Conservation (phyloP, 2,888 invertebrate genomes). For the Coremacera marginata region DNA sequence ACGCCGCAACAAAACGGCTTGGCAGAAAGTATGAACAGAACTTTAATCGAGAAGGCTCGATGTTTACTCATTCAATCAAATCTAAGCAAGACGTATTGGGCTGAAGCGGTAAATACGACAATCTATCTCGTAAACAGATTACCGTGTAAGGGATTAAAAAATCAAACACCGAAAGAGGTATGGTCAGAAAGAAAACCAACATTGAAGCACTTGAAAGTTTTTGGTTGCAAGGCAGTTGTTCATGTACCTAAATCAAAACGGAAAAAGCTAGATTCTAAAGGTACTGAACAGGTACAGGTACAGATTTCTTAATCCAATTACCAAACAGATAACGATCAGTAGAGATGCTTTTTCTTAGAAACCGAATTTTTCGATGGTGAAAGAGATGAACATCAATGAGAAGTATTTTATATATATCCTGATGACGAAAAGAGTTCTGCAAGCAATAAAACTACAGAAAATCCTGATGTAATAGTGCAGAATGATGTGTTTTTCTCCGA, state of each 20-base stretch:
- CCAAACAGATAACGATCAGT: neutral
- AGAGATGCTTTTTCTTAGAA: too few relatives aligned
- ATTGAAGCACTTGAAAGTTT: neutral
- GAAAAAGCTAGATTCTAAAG: conserved; percentile 36
- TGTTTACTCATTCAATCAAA: conserved; percentile 37
- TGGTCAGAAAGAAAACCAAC: neutral
- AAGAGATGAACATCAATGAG: neutral
- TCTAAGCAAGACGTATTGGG: conserved; percentile 32
- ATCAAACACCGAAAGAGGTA: neutral
- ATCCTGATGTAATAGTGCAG: too few relatives aligned
- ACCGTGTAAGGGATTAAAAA: conserved; percentile 27
- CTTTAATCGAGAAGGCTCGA: conserved; percentile 41
- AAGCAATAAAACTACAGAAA: too few relatives aligned
- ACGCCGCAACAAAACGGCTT: conserved; percentile 38
- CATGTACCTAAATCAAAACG: conserved; percentile 3
- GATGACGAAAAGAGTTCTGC: too few relatives aligned
- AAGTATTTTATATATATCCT: too few relatives aligned
- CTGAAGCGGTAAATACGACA: too few relatives aligned
- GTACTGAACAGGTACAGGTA: conserved; percentile 37
- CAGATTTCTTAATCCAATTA: conserved; percentile 32
- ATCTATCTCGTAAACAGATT: conserved; percentile 37
- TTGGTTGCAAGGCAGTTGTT: conserved; percentile 17
- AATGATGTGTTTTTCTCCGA: neutral
- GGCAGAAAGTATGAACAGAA: conserved; percentile 40
- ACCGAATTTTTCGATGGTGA: neutral